Base-by-base conservation (phyloP, 2,888 invertebrate species). In the Sminthurinus aureus region DNA sequence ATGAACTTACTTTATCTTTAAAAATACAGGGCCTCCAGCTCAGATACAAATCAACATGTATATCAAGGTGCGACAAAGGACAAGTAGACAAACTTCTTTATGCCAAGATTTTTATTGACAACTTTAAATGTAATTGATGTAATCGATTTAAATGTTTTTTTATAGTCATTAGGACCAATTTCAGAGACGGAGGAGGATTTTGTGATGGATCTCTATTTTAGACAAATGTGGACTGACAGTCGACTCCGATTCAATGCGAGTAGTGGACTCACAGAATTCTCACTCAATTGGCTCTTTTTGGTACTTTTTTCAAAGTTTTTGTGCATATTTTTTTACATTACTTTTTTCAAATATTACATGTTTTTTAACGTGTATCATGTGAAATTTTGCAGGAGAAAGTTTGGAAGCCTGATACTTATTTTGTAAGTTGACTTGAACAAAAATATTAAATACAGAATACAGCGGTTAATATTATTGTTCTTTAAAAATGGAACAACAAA, bases 331-430 rank as follows among this genome's bases (percentile, higher is more conserved):
- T 38, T 38, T 38, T 6, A 38, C 38, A 38, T 38, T 38, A 38
- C 38, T 4, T 38, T 38, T 38, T 4, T 38, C 6, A 38, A 1
- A 38, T 4, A 38, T 38, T 38, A 1, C 38, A 38, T 38, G 6
- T 38, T 38, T 38, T 38, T 38, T 38, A 38, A 38, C 6, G 6
- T 6, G 6, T 4, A 1, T 38, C 6, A 6, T 1, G 38, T 38
- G 38, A 38, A 38, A 38, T 38, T 38, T 38, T 38, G 6, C 38
- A 38, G 38, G 91, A 92, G 85, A 91, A 91, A 86, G 91, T 93
- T 18, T 93, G 93, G 93, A 92, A 92, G 86, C 93, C 93, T 0
- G 93, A 93, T 89, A 93, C 92, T 0, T 93, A 91, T 87, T 91
- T 92, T 89, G 89, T 91, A 85, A 92, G 92, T 87, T 92, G 92